A percentile compares a stretch with the other conserved stretches of the same genome.
phyloP scores from a whole-genome alignment of 2,113 vertebrate species.

The Callorhinus ursinus region DNA sequence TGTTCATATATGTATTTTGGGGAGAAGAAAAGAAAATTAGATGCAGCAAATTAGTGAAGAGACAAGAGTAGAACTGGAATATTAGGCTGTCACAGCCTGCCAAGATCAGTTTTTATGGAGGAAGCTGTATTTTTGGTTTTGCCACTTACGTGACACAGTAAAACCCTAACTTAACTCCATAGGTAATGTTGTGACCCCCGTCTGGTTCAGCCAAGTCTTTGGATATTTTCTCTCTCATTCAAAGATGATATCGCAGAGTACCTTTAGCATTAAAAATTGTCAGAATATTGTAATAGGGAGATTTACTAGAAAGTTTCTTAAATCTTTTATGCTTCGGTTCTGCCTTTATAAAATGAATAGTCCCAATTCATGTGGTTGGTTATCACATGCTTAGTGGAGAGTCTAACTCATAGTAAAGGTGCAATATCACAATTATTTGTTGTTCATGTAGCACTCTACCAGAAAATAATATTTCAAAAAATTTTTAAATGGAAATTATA shows the following conservation, averaged over 20 bases:
- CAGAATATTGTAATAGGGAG: background rate
- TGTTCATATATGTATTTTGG: background rate
- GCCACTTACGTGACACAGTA: background rate
- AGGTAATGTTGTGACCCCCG: background rate
- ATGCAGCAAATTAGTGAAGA: too few relatives aligned
- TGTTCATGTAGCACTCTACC: background rate
- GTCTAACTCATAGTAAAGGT: background rate
- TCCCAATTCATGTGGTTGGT: background rate
- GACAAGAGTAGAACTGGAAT: background rate
- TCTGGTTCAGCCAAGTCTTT: background rate
- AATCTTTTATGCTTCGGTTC: background rate
- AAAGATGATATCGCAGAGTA: background rate
- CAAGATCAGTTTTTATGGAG: background rate
- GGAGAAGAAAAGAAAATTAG: background rate
- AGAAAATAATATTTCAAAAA: background rate
- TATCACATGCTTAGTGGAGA: background rate
- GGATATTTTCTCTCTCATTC: background rate
- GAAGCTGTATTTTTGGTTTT: background rate
- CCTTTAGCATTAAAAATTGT: background rate
- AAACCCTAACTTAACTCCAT: background rate
- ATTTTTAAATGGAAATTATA: background rate
- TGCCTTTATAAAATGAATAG: background rate
- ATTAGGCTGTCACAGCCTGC: background rate
- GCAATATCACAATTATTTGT: background rate
- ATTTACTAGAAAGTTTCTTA: background rate